Evolutionary conservation across 2,888 invertebrate genomes (phyloP), one percentile per base, ranked within the genome.

Genomic region (Microctonus aethiopoides): DNA sequence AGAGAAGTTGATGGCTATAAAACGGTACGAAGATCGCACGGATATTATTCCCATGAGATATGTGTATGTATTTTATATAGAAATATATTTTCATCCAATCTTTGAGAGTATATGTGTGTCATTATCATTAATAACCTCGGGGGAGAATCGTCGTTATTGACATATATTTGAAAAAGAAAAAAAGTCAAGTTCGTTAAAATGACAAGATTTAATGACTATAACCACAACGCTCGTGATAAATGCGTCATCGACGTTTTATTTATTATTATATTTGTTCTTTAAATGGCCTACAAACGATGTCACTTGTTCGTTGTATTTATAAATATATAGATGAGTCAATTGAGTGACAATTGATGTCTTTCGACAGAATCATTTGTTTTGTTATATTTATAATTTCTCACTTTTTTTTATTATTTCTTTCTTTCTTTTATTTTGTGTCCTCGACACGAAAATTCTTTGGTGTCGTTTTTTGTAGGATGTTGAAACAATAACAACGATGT

Each of bases 41-140:
- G 26, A n/a, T n/a, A n/a, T 59, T n/a, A n/a, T 59, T 66, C 59
- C 59, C 66, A 10, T 56, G 65, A 65, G 65, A 65, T 54, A 62
- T 13, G 16, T 62, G 9, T 41, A 62, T 62, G 13, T 34, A 24
- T 24, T 46, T 46, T n/a, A 62, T 13, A n/a, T 46, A 10, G 24
- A 46, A 46, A 20, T 34, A n/a, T 34, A 26, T 34, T 32, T 34
- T 36, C 39, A n/a, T 36, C 13, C 24, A 24, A 13, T 36, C 60
- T 22, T 26, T 36, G 36, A 20, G 34, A 22, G n/a, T n/a, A 63
- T 52, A 62, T 62, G 52, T 63, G 63, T 52, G 63, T 63, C 63
- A 63, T 63, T 63, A 63, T 63, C 52, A 63, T 63, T 63, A 51
- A 20, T 24, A 51, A 51, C 63, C 11, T 20, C 11, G 34, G 63